Evolutionary conservation across 2,888 invertebrate species (phyloP), one percentile per base, ranked within the genome.

Genomic region (Cyclophora albipunctata): DNA sequence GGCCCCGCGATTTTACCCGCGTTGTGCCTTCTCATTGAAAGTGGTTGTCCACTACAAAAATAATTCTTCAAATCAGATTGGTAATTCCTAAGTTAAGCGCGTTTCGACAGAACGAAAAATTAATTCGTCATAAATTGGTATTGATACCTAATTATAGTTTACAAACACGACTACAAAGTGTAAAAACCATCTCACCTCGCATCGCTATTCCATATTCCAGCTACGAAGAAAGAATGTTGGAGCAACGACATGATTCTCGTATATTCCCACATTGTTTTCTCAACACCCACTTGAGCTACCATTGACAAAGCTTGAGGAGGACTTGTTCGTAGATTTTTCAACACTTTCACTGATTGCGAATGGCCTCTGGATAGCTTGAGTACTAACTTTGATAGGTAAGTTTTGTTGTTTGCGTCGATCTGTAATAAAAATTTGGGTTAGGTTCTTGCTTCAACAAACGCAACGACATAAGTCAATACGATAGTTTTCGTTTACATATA

Each of bases 341-440:
- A 58, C 0, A 88, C 86, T 63, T 85, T 86, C 0, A 72, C 59
- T 0, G 86, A 73, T 62, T 87, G 89, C 0, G 89, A 88, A 55
- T 86, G 86, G 0, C 89, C 89, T 0, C 89, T 66, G 0, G 89
- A 86, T 0, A 89, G 63, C 53, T 87, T 87, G 1, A 89, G 70
- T 0, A 89, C 86, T 4, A 89, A 51, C 49, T 86, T 87, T 0
- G 87, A 84, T 34, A 89, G 59, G 54, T 82, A 84, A 0, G 84
- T 84, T 43, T 86, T 88, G 65, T 89, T 89, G 70, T 84, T 87
- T 0, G 87, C 85, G 46, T 89, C 88, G 47, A 89, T 88, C 89
- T 89, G 75, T 37, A 69, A 73, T 43, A 1, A 20, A 20, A 20
- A 20, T 20, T 20, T 20, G 20, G 20, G 20, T 20, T 20, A 20